phyloP scores from a whole-genome alignment of 1,140 invertebrate genomes.

The Cotesia vestalis region DNA sequence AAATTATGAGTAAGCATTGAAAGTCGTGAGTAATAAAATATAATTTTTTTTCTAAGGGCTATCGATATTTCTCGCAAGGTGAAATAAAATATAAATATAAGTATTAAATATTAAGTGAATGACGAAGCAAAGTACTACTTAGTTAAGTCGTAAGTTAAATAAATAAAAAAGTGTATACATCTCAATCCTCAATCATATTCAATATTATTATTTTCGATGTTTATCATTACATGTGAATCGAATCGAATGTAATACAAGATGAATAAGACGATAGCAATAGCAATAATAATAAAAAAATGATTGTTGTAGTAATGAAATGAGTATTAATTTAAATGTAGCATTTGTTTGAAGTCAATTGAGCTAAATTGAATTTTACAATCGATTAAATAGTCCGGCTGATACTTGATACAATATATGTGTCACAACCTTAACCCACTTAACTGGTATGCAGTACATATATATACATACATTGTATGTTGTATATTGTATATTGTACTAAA shows the following conservation, averaged over 20 bases:
- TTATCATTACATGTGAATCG: not conserved
- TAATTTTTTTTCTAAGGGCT: constrained; percentile 1
- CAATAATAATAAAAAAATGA: no score
- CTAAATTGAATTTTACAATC: constrained; percentile 17
- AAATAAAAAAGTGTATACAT: not conserved
- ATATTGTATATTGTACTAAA: no score
- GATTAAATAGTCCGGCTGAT: constrained; percentile 22
- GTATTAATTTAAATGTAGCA: no score
- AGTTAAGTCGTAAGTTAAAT: no score
- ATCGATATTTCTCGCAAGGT: constrained; percentile 7
- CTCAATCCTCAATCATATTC: not conserved
- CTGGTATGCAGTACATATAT: constrained; percentile 21
- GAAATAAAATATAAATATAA: not conserved
- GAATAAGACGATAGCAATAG: no score
- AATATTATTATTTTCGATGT: not conserved
- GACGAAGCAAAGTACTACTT: not conserved
- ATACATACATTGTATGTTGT: not conserved
- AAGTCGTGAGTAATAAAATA: no score
- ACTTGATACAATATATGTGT: constrained; percentile 21
- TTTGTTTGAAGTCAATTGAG: no score
- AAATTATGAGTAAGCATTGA: no score
- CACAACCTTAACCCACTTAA: constrained; percentile 40
- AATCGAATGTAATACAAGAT: no score
- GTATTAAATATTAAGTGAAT: not conserved
- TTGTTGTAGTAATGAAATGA: not conserved